A percentile compares a stretch with the other conserved stretches of the same genome.
These are phyloP conservation scores for Leptodactylus fuscus DNA, from an alignment of 2,113 vertebrate genomes.

Conservation along the genomic window DNA sequence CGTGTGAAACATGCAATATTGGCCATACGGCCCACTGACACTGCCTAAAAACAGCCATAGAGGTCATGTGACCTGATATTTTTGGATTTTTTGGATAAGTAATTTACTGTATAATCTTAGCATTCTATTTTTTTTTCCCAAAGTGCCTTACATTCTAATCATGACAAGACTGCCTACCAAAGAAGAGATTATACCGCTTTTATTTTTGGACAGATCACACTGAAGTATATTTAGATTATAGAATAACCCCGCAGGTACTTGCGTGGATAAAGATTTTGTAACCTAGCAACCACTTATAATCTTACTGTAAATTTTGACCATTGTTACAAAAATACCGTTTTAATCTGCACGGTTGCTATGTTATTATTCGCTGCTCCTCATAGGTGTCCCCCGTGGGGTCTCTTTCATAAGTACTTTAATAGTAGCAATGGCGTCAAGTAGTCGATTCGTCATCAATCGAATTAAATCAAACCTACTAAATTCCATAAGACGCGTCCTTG, in stretches of 20 bases:
- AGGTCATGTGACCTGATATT: conserved; percentile 13
- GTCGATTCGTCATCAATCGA: neutral
- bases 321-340: neutral
- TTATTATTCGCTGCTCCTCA: neutral
- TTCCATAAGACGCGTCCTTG: neutral
- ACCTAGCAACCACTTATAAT: neutral
- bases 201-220: neutral
- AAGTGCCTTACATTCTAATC: conserved; percentile 8
- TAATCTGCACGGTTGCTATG: neutral
- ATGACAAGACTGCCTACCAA: neutral
- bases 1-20: neutral
- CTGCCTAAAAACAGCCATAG: neutral
- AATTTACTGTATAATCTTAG: neutral
- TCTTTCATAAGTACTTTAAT: neutral
- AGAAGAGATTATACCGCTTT: neutral
- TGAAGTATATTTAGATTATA: conserved; percentile 10
- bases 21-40: no score
- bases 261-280: neutral
- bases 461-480: neutral
- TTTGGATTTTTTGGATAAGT: neutral
- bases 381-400: neutral
- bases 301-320: neutral
- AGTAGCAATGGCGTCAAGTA: conserved; percentile 1
- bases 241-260: neutral
- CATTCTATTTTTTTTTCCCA: neutral